A percentile compares a stretch with the other conserved stretches of the same genome.
Conservation (phyloP, 2,113 vertebrate species). For the Sus scrofa region T2T-Sscrofa CM000820.6:60497001-60497500, state of each 20-base stretch:
- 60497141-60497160: conserved; percentile 84
- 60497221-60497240: background rate
- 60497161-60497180: conserved; percentile 81
- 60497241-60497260: background rate
- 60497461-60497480: background rate
- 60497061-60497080: conserved; percentile 87
- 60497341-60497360: background rate
- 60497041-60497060: conserved; percentile 88
- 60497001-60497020: conserved; percentile 77
- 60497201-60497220: background rate
- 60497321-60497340: background rate
- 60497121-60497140: conserved; percentile 89
- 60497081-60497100: conserved; percentile 87
- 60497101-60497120: conserved; percentile 90
- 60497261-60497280: background rate
- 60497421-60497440: too few species aligned
- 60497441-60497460: background rate
- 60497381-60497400: background rate
- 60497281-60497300: accelerated
- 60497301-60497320: background rate
- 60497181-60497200: conserved; percentile 74
- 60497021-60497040: conserved; percentile 86
- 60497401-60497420: background rate
- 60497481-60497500: background rate
- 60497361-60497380: background rate